Evolutionary conservation across 2,888 invertebrate species (phyloP).

Genomic region (Trissoscelio sp.): DNA sequence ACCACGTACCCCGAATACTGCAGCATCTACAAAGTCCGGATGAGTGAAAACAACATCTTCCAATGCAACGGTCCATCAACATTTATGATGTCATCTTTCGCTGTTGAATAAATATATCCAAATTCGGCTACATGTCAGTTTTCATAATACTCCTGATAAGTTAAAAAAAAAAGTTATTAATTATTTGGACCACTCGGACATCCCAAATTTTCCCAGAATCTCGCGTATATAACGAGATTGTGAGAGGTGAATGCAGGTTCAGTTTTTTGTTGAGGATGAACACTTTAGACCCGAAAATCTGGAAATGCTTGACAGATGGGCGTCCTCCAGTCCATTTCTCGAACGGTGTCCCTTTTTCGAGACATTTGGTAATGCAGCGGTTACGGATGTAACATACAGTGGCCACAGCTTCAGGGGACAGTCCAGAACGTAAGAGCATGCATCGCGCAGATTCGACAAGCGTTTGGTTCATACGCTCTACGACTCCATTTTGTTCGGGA

Average conservation of each 20-base stretch:
- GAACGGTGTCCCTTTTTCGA: constrained; percentile 1
- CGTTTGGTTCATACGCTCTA: constrained; percentile 2
- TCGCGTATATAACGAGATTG: too few species aligned
- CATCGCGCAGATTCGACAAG: constrained; percentile 15
- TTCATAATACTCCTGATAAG: too few species aligned
- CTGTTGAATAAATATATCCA: too few species aligned
- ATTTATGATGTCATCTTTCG: too few species aligned
- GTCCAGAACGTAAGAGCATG: background rate
- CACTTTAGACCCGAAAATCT: background rate
- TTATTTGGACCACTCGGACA: too few species aligned
- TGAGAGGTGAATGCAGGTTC: background rate
- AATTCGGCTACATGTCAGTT: too few species aligned
- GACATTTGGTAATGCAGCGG: background rate
- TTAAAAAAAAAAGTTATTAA: too few species aligned
- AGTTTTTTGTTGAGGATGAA: background rate
- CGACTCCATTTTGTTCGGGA: constrained; percentile 1
- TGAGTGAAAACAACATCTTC: too few species aligned
- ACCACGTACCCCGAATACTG: too few species aligned
- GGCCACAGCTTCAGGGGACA: background rate
- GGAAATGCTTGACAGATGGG: background rate
- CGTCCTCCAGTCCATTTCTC: background rate
- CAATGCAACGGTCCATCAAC: too few species aligned
- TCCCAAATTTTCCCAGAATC: too few species aligned
- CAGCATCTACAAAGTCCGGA: too few species aligned
- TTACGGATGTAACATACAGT: constrained; percentile 7